Conservation (phyloP, 2,888 invertebrate species). For the Entomobrya multifasciata region DNA sequence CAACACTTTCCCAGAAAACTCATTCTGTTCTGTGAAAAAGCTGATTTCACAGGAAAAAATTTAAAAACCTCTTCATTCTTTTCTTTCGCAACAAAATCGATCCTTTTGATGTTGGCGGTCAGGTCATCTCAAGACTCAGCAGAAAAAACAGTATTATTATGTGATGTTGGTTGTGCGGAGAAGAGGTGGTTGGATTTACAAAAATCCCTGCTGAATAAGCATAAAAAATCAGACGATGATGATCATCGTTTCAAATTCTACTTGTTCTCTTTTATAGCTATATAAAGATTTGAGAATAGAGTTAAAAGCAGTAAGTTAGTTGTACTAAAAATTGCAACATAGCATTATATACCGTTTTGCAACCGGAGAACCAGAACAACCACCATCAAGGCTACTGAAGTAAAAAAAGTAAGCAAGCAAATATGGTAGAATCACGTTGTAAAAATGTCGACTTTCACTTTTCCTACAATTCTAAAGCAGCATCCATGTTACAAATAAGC, state of each 20-base stretch:
- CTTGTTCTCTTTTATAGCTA: constrained; percentile 33
- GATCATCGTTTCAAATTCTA: constrained; percentile 18
- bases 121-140: constrained; percentile 7
- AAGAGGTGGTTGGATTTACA: constrained; percentile 17
- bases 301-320: constrained; percentile 1
- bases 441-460: constrained; percentile 39
- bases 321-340: neutral
- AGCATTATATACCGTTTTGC: neutral
- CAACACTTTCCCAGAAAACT: too few relatives aligned
- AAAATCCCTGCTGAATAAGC: constrained; percentile 34
- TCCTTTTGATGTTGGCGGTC: constrained; percentile 23
- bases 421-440: neutral
- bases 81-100: neutral
- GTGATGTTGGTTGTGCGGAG: neutral
- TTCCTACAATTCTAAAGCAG: neutral
- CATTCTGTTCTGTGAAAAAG: neutral
- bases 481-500: neutral
- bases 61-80: neutral
- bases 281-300: neutral
- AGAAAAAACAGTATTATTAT: constrained; percentile 5
- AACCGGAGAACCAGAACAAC: neutral
- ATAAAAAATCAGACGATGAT: constrained; percentile 23
- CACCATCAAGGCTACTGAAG: neutral
- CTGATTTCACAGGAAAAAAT: neutral
- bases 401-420: neutral